phyloP scores from a whole-genome alignment of 2,888 invertebrate species.

The Perizoma affinitatum region DNA sequence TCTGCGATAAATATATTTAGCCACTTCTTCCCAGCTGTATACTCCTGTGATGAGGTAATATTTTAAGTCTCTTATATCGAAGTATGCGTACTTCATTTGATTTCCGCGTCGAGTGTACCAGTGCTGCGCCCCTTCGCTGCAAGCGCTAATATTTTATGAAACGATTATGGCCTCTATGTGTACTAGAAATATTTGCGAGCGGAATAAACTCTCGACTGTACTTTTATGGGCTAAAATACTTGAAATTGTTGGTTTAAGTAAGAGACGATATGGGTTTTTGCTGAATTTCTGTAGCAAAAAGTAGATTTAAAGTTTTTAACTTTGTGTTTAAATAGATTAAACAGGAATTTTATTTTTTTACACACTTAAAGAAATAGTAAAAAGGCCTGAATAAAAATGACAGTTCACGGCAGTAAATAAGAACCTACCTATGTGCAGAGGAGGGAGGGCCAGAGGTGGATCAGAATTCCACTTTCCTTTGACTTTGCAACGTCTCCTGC shows the following conservation, averaged over 20 bases:
- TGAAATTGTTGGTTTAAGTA: conserved; percentile 23
- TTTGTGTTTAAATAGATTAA: no score
- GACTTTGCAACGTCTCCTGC: conserved; percentile 1
- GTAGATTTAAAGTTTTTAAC: conserved; percentile 2
- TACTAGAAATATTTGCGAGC: conserved; percentile 34
- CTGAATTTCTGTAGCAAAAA: conserved; percentile 4
- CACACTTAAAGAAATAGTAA: no score
- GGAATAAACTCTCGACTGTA: conserved; percentile 27
- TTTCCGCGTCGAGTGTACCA: conserved; percentile 17
- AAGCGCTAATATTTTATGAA: conserved; percentile 41
- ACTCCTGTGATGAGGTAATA: no score
- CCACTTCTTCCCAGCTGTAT: no score
- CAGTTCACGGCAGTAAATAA: no score
- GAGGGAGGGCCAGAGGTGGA: not conserved
- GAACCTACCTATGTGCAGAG: not conserved
- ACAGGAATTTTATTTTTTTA: no score
- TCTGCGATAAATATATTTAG: no score
- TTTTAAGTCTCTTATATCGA: no score
- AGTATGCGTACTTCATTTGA: not conserved
- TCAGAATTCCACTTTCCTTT: conserved; percentile 3
- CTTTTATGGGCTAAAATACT: conserved; percentile 27
- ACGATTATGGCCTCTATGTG: conserved; percentile 37
- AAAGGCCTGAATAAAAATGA: no score
- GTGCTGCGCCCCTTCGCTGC: conserved; percentile 15
- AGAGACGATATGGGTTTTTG: conserved; percentile 21